phyloP scores from a whole-genome alignment of 2,888 invertebrate species.

The Xanthia icteritia region DNA sequence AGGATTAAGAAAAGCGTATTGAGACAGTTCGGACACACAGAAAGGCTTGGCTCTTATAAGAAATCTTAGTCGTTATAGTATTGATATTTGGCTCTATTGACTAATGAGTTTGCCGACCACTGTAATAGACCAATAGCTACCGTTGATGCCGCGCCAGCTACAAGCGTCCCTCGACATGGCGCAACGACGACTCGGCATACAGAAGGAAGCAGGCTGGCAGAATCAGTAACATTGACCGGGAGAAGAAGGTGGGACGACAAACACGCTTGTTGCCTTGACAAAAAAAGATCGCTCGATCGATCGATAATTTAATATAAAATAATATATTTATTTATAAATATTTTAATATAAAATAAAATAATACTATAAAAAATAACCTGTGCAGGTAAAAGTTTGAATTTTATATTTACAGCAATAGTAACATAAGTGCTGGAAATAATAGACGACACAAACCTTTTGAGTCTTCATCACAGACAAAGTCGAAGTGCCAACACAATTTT shows the following conservation, averaged over 20 bases:
- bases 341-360: too few species aligned
- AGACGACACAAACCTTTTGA: not conserved
- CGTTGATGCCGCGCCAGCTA: slow-evolving; percentile 95
- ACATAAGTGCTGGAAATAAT: not conserved
- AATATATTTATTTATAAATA: too few species aligned
- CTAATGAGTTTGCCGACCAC: too few species aligned
- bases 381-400: not conserved
- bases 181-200: slow-evolving; percentile 93
- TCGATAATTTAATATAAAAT: too few species aligned
- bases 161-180: slow-evolving; percentile 99
- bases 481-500: not conserved
- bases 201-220: slow-evolving; percentile 97
- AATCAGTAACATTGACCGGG: slow-evolving; percentile 97
- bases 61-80: too few species aligned
- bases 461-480: not conserved
- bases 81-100: too few species aligned
- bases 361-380: too few species aligned
- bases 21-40: too few species aligned
- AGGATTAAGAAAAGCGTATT: too few species aligned
- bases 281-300: not conserved
- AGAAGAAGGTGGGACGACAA: slow-evolving; percentile 92
- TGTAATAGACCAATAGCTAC: slow-evolving; percentile 76
- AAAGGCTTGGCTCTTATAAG: too few species aligned
- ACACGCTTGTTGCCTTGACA: not conserved
- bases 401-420: too few species aligned